These are phyloP conservation scores for Lycaon pictus DNA, from an alignment of 2,113 vertebrate species.

Conservation along the genomic window DNA sequence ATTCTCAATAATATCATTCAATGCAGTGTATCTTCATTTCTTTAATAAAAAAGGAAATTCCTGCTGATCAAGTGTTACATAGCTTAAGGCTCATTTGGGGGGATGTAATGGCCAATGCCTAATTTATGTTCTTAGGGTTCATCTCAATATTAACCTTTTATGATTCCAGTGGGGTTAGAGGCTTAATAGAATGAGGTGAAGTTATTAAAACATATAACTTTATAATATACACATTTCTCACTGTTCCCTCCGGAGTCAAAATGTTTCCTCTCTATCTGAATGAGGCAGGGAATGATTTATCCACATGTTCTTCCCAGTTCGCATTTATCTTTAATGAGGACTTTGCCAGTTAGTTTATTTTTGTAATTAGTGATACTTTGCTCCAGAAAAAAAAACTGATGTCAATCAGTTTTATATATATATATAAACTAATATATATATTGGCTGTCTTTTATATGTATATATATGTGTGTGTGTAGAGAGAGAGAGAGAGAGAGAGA, in stretches of 20 bases:
- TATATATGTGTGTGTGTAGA: no score
- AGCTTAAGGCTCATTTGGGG: slow-evolving; percentile 67
- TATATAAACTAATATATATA: neutral
- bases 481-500: no score
- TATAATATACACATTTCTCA: slow-evolving; percentile 67
- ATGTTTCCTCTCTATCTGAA: slow-evolving; percentile 62
- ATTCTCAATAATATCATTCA: slow-evolving; percentile 71
- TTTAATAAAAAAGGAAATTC: slow-evolving; percentile 74
- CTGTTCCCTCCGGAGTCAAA: slow-evolving; percentile 55
- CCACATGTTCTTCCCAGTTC: slow-evolving; percentile 2
- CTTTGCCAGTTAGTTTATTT: slow-evolving; percentile 29
- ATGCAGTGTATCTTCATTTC: slow-evolving; percentile 68
- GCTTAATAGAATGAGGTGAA: slow-evolving; percentile 71
- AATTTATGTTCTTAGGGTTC: slow-evolving; percentile 73
- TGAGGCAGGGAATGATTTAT: slow-evolving; percentile 56
- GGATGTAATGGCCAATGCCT: slow-evolving; percentile 49
- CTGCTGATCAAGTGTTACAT: slow-evolving; percentile 69
- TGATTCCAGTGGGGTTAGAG: slow-evolving; percentile 60
- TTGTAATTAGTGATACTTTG: slow-evolving; percentile 47
- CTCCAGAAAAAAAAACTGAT: neutral
- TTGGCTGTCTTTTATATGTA: no score
- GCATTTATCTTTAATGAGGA: slow-evolving; percentile 63
- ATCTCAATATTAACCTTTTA: slow-evolving; percentile 80
- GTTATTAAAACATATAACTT: slow-evolving; percentile 77
- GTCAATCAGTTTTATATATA: neutral